Evolutionary conservation across 2,888 invertebrate species (phyloP).

Genomic region (Plutella xylostella): DNA sequence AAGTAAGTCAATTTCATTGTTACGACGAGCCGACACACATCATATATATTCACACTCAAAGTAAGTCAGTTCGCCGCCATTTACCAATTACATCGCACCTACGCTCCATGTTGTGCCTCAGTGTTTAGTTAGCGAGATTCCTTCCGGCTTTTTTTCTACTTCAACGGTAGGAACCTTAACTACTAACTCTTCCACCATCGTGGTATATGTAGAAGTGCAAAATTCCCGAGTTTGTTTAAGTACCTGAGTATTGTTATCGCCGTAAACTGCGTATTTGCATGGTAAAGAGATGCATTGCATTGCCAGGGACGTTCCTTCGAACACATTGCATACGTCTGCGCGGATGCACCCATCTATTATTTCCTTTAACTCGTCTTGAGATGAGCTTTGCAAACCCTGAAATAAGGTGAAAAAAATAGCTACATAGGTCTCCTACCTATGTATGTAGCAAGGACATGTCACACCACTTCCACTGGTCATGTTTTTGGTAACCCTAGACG

Average conservation of each 20-base stretch:
- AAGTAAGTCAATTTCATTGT: too few relatives aligned
- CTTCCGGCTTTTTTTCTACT: too few relatives aligned
- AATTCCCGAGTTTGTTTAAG: slow-evolving; percentile 1
- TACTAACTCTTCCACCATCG: too few relatives aligned
- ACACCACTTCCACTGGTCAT: not conserved
- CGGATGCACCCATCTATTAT: slow-evolving; percentile 43
- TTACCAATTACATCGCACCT: too few relatives aligned
- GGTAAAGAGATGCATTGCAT: slow-evolving; percentile 41
- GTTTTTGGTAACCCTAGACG: not conserved
- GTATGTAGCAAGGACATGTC: not conserved
- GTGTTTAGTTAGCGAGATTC: too few relatives aligned
- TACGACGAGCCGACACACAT: too few relatives aligned
- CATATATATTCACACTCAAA: too few relatives aligned
- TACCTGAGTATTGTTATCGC: slow-evolving; percentile 38
- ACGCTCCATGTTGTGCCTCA: too few relatives aligned
- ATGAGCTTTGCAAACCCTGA: slow-evolving; percentile 38
- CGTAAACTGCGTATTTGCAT: slow-evolving; percentile 31
- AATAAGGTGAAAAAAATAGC: not conserved
- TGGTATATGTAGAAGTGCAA: too few relatives aligned
- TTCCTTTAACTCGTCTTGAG: slow-evolving; percentile 37
- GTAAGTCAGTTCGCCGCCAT: too few relatives aligned
- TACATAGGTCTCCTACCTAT: not conserved
- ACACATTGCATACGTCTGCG: slow-evolving; percentile 52
- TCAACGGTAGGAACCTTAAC: too few relatives aligned
- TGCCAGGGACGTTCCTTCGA: slow-evolving; percentile 44